Base-by-base conservation (phyloP, 1,140 invertebrate genomes). In the Meloidogyne hapla region DNA sequence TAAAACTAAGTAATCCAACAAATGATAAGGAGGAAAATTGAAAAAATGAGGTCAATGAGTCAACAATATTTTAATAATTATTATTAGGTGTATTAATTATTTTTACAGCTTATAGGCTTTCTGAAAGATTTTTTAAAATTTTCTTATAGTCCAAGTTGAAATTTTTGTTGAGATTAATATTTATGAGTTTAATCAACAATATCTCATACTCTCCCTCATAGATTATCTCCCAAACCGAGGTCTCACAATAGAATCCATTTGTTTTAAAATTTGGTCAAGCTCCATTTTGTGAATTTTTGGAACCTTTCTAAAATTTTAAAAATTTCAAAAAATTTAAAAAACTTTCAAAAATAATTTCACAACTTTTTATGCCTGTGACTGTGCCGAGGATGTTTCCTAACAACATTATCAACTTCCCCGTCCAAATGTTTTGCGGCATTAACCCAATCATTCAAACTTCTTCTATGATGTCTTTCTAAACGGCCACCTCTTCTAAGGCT, bases 201-300 rank as follows among this genome's bases (percentile, higher is more conserved):
- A 5, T 48, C 4, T 18, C 4, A 18, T 15, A 18, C 5, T 56
- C 12, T 18, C 15, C 15, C 33, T 13, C 5, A 18, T 23, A 15
- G 18, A 6, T 26, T 28, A 26, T 70, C n/a, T 56, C 21, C 69
- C 69, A 21, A 70, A 70, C 8, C 69, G 69, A 25, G 69, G 69
- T 8, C 61, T 70, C n/a, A 70, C 69, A 45, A 70, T 45, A 9
- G 69, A 70, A 28, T 70, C 69, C 69, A 70, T 70, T 70, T 70
- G 33, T n/a, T 28, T 45, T 21, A 70, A 33, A n/a, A 70, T 70
- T 70, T 70, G 25, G 40, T 70, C 69, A 38, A 70, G 45, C 13
- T 70, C 61, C 28, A 70, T 45, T 28, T 28, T 45, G n/a, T 70
- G 69, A 26, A 70, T 42, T 70, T 70, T 70, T 45, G 48, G 48